Base-by-base conservation (phyloP, 2,888 invertebrate species). In the Plemyria rubiginata region DNA sequence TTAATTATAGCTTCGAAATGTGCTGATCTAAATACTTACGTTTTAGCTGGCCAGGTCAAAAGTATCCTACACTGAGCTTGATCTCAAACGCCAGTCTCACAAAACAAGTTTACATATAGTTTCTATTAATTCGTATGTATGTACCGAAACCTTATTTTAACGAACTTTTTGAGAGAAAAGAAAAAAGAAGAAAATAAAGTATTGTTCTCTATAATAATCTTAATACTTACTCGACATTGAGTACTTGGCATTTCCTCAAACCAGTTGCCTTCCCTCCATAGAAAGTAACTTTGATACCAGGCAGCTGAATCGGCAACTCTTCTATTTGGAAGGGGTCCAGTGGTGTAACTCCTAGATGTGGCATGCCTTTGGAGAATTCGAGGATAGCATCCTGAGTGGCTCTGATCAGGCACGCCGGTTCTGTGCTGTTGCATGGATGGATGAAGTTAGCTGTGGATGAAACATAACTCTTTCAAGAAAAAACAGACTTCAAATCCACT, bases 251-350 rank as follows among this genome's bases (percentile, higher is more conserved):
- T 70, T 92, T 92, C 57, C 79, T 82, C 52, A 92, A 72, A 4
- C 92, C 92, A 0, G 91, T 90, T 9, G 84, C 91, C 60, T 87
- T 92, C 11, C 92, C 92, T 28, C 83, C 85, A 41, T 87, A 77
- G 62, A 92, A 92, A 1, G 92, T 92, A 36, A 92, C 92, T 63
- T 89, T 92, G 65, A 92, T 90, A 2, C 92, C 92, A 0, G 92
- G 92, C 43, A 92, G 77, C 66, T 92, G 92, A 56, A 92, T 92
- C 1, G 92, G 91, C 40, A 92, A 74, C 68, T 90, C 85, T 0
- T 91, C 88, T 53, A 92, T 91, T 45, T 88, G 53, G 64, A 92
- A 92, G 0, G 92, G 92, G 59, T 92, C 92, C 54, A 92, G 66
- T 0, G 90, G 70, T 6, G 92, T 91, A 4, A 92, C 92, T 36